Evolutionary conservation across 2,888 invertebrate genomes (phyloP).

Genomic region (Shargacucullia verbasci): DNA sequence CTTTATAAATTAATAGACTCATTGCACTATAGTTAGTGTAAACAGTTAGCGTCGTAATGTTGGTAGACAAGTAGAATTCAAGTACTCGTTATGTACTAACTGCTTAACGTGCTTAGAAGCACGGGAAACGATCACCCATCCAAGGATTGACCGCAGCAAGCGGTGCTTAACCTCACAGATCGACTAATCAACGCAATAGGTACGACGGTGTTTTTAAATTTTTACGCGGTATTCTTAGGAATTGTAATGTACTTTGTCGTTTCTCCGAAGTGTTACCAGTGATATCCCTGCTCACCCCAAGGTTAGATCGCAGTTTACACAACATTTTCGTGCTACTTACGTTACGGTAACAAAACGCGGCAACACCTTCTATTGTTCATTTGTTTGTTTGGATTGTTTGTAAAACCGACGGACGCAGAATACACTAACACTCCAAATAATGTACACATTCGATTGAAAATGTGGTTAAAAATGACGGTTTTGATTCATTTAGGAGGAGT

Average conservation of each 20-base stretch:
- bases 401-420: conserved; percentile 20
- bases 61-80: too few species aligned
- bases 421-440: conserved; percentile 13
- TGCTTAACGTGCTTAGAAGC: too few species aligned
- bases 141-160: too few species aligned
- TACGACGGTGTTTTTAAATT: too few species aligned
- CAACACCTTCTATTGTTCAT: conserved; percentile 30
- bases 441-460: conserved; percentile 21
- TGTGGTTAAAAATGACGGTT: conserved; percentile 35
- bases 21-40: not conserved
- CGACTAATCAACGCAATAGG: too few species aligned
- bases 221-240: too few species aligned
- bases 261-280: not conserved
- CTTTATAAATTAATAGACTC: conserved; percentile 2
- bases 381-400: conserved; percentile 38
- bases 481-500: not conserved
- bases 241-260: not conserved
- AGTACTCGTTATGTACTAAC: too few species aligned
- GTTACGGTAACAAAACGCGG: conserved; percentile 19
- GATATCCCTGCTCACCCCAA: not conserved
- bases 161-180: too few species aligned
- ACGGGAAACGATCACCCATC: too few species aligned
- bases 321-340: conserved; percentile 17
- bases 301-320: conserved; percentile 26
- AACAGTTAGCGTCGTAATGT: too few species aligned